Base-by-base conservation (phyloP, 2,797 vertebrate species). In the Peromyscus eremicus region DNA sequence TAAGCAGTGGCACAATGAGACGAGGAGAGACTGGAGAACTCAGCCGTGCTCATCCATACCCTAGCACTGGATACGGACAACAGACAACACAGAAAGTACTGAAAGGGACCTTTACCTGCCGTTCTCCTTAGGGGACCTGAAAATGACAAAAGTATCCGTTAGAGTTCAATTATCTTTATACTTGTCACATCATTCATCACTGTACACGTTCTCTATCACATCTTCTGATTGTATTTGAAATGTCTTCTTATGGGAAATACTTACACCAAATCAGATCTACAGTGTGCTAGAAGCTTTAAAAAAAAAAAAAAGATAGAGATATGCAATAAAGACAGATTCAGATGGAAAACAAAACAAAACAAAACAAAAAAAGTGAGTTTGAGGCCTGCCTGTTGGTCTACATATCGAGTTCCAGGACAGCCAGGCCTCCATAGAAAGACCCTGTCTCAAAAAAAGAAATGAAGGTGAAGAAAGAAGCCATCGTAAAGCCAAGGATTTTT, bases 121-220 rank as follows among this genome's bases (percentile, higher is more conserved):
- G 46, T 90, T 86, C 87, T 99, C 99, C 96, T 98, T 97, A 2
- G 99, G 98, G 49, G 98, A 98, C 89, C 99, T 99, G 94, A 64
- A 98, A 98, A 84, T 88, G 77, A 97, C 0, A 34, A 91, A 96
- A 85, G 62, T 52, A 23, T 97, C 80, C 96, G 96, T 95, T 60
- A 92, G 80, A 34, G 21, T 79, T 95, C 82, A 75, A 94, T 85
- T 64, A 81, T 29, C 60, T 19, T 62, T 92, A 29, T 60, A 93
- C 92, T 2, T 73, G 89, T 64, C 70, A 94, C 21, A 89, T 40
- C 7, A 64, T 70, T 94, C 37, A 86, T 92, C 81, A 91, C 97
- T 97, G 27, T 82, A 60, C 60, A 96, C 73, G 40, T 88, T 97
- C 55, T 70, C 94, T 49, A 57, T 82, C 37, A 86, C 37, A 91